Evolutionary conservation across 2,797 vertebrate species (phyloP), one percentile per base, ranked within the genome.

Genomic region (Monodelphis domestica): DNA sequence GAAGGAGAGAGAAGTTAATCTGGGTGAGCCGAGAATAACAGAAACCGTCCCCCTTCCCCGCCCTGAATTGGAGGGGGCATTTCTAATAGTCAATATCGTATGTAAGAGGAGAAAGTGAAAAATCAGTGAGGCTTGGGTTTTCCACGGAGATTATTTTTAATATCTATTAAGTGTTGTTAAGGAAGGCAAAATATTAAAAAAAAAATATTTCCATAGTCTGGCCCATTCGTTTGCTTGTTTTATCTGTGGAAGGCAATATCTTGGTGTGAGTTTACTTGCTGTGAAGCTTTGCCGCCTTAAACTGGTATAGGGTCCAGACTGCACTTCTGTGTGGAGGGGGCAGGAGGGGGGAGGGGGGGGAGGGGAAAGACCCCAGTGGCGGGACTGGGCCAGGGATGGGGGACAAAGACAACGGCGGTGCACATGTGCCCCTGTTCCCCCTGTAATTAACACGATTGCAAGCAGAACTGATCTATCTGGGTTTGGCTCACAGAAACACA

Each of bases 111-210:
- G 59, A 92, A 89, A 95, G 88, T 93, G 54, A 87, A 78, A 89
- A 92, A 92, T 91, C 53, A 29, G 50, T 17, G 50, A 91, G 51
- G 90, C 38, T 78, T 45, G 94, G 93, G 90, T 97, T 94, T 94
- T 63, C 38, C 38, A 70, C 38, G n/a, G 28, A 90, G 94, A 87
- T 91, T 94, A 63, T 97, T 97, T 96, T 92, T 93, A 88, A 90
- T 94, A 45, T 7, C 94, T 93, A 0, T 88, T 95, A 89, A n/a
- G 26, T 70, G 0, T 91, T 88, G 56, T 63, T 53, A 93, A 14
- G 33, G 93, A 96, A 94, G 3, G 54, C 92, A 57, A 89, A 56
- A 90, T 53, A 53, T 91, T 55, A 94, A 91, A 29, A 94, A 54
- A 95, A 91, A 12, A 54, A 45, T 14, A 87, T 91, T 90, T 91